Conservation (phyloP, 2,888 invertebrate genomes). For the Drosophila mimica region DNA sequence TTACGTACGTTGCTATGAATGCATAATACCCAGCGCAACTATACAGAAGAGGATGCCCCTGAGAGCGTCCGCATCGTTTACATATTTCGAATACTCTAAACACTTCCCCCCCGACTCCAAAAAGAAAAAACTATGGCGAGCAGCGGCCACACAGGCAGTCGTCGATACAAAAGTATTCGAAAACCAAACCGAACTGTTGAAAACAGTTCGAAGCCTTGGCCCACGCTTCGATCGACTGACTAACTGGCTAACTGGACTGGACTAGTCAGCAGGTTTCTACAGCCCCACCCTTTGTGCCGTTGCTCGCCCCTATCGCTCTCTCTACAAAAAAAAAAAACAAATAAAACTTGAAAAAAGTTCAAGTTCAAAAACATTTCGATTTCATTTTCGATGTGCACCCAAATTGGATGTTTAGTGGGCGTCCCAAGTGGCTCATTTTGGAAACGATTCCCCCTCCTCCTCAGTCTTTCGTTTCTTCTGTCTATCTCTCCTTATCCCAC, state of each 20-base stretch:
- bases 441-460: conserved; percentile 9
- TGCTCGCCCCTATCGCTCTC: neutral
- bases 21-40: neutral
- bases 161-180: conserved; percentile 18
- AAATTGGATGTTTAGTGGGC: conserved; percentile 46
- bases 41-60: conserved; percentile 23
- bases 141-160: conserved; percentile 27
- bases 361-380: conserved; percentile 69
- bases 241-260: conserved; percentile 32
- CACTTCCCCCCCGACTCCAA: neutral
- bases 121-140: neutral
- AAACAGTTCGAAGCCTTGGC: conserved; percentile 36
- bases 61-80: conserved; percentile 40
- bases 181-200: conserved; percentile 5
- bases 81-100: conserved; percentile 48
- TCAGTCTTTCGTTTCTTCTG: neutral
- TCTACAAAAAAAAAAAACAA: neutral
- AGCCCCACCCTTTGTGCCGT: neutral
- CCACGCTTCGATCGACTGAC: conserved; percentile 33
- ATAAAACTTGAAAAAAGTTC: conserved; percentile 48
- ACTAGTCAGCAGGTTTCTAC: conserved; percentile 42
- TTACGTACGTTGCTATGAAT: neutral
- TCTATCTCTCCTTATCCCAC: neutral
- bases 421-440: conserved; percentile 50
- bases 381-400: conserved; percentile 35